Evolutionary conservation across 2,797 vertebrate genomes (phyloP).

Genomic region (Perdix hodgsoniae): DNA sequence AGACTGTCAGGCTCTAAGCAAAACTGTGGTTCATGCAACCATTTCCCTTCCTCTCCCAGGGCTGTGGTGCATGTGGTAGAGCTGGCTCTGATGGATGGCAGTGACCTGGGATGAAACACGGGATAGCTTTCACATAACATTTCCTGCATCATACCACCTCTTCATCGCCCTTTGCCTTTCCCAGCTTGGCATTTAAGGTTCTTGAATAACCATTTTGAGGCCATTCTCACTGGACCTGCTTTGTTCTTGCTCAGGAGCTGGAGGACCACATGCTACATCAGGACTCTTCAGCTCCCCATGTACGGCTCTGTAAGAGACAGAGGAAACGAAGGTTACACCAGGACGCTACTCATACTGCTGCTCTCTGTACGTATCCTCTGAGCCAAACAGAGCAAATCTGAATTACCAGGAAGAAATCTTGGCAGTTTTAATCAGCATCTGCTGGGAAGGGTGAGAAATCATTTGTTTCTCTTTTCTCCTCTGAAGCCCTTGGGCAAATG

Average conservation of each 20-base stretch:
- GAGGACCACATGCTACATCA: accelerated
- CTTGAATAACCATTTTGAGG: background rate
- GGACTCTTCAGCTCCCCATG: background rate
- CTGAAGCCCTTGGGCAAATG: background rate
- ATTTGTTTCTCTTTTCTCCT: background rate
- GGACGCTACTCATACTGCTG: background rate
- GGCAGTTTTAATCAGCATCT: background rate
- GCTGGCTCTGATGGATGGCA: background rate
- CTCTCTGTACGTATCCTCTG: background rate
- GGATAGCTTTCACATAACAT: accelerated
- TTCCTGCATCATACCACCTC: accelerated
- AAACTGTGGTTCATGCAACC: background rate
- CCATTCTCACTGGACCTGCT: background rate
- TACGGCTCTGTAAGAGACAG: background rate
- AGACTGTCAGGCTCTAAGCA: accelerated
- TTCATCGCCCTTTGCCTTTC: background rate
- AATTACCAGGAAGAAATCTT: background rate
- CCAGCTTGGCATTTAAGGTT: accelerated
- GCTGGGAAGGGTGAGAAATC: background rate
- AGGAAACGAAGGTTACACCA: background rate
- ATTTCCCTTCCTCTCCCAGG: background rate
- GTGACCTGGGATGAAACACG: background rate
- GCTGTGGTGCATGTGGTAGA: accelerated
- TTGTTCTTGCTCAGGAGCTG: background rate
- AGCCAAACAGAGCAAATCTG: background rate